Evolutionary conservation across 2,113 vertebrate genomes (phyloP).

Genomic region (Jacana jacana): DNA sequence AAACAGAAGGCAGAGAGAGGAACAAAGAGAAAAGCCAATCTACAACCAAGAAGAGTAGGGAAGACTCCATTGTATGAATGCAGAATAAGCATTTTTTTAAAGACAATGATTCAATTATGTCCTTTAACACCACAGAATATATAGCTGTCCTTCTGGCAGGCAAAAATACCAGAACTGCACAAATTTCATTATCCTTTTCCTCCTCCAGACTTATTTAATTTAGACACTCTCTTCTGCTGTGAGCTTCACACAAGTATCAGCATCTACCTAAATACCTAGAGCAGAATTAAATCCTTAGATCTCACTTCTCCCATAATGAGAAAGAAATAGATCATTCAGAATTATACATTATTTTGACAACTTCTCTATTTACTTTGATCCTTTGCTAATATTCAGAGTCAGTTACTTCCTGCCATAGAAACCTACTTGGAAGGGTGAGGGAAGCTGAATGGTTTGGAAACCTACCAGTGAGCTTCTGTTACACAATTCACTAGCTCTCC

Average conservation of each 20-base stretch:
- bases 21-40: constrained; percentile 82
- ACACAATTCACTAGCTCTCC: background rate
- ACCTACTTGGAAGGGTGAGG: background rate
- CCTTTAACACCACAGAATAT: background rate
- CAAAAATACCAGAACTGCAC: background rate
- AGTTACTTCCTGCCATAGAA: background rate
- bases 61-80: background rate
- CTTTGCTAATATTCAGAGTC: background rate
- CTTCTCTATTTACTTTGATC: background rate
- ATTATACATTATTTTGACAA: background rate
- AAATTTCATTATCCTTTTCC: background rate
- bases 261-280: background rate
- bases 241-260: background rate
- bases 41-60: constrained; percentile 49
- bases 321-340: background rate
- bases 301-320: background rate
- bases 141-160: background rate
- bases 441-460: background rate
- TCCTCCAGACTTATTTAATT: background rate
- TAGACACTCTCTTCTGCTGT: background rate
- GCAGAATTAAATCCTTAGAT: background rate
- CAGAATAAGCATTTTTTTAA: background rate
- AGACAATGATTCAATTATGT: background rate
- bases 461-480: background rate
- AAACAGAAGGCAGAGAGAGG: constrained; percentile 75